phyloP scores from a whole-genome alignment of 1,140 invertebrate genomes.

The Pogonomyrmex californicus region DNA sequence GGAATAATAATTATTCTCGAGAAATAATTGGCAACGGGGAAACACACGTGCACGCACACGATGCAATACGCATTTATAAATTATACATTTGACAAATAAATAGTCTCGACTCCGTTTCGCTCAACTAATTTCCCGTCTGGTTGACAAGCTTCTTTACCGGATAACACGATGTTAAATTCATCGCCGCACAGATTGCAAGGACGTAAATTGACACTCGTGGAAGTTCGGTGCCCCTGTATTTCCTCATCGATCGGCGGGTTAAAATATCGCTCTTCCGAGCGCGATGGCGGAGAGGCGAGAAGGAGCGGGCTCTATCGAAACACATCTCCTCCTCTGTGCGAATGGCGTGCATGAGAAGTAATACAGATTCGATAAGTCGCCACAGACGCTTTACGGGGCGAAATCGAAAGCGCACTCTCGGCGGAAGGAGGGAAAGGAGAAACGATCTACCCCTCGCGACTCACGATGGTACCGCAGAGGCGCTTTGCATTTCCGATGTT shows the following conservation, averaged over 20 bases:
- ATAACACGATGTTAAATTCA: background rate
- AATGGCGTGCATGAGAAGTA: conserved; percentile 36
- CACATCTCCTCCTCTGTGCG: conserved; percentile 17
- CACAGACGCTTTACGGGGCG: conserved; percentile 22
- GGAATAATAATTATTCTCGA: conserved; percentile 38
- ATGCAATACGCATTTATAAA: background rate
- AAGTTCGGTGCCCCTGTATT: background rate
- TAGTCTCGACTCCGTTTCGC: background rate
- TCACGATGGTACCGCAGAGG: background rate
- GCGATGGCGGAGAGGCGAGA: too few species aligned
- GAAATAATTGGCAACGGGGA: background rate
- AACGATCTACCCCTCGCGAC: conserved; percentile 25
- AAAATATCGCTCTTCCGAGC: conserved; percentile 22
- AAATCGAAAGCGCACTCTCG: conserved; percentile 32
- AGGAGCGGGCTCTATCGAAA: conserved; percentile 10
- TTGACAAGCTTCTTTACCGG: background rate
- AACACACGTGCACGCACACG: background rate
- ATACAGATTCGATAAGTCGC: conserved; percentile 53
- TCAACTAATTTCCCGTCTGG: too few species aligned
- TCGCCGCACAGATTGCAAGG: background rate
- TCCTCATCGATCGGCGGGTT: conserved; percentile 31
- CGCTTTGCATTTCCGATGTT: conserved; percentile 66
- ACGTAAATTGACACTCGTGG: background rate
- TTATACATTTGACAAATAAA: background rate
- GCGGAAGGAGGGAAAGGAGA: background rate